Evolutionary conservation across 2,888 invertebrate genomes (phyloP), one percentile per base, ranked within the genome.

Genomic region (Melitaea athalia): DNA sequence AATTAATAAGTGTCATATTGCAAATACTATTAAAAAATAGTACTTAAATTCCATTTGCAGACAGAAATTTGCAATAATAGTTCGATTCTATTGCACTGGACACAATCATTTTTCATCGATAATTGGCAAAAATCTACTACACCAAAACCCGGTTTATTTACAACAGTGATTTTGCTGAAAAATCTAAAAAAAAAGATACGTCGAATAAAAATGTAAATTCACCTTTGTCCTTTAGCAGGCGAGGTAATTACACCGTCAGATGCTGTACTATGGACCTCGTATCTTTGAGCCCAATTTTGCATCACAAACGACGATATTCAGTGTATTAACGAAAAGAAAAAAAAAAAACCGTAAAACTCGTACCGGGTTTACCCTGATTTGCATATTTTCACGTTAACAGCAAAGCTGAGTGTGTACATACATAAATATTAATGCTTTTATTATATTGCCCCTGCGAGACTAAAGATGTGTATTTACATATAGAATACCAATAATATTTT

Each of bases 191-290:
- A 33, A 50, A 65, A 15, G n/a, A 3, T 24, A 38, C 17, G 59
- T 50, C 17, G 79, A 86, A 89, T 89, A 85, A 89, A 89, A 87
- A 89, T 90, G 90, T 85, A 83, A 90, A 90, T 89, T 76, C 75
- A 76, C 81, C 85, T 86, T 87, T 85, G 85, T 85, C 78, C 81
- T 57, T 63, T 73, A 33, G 62, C 15, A 63, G 59, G 49, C 77
- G 76, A 76, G 75, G 81, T 87, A 88, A 88, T 87, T 86, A 82
- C 81, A 76, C 72, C 73, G 68, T 73, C 73, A 73, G 75, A 73
- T 74, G 53, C 66, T 63, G 52, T 59, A 52, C 12, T 52, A 47
- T 66, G 68, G 14, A 55, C 53, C 74, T 75, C 59, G 70, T 71
- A 74, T 72, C 74, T 73, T 74, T 74, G 78, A 73, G 75, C 76